Evolutionary conservation across 2,888 invertebrate genomes (phyloP), one percentile per base, ranked within the genome.

Genomic region (Enoplolaimus lenunculus): DNA sequence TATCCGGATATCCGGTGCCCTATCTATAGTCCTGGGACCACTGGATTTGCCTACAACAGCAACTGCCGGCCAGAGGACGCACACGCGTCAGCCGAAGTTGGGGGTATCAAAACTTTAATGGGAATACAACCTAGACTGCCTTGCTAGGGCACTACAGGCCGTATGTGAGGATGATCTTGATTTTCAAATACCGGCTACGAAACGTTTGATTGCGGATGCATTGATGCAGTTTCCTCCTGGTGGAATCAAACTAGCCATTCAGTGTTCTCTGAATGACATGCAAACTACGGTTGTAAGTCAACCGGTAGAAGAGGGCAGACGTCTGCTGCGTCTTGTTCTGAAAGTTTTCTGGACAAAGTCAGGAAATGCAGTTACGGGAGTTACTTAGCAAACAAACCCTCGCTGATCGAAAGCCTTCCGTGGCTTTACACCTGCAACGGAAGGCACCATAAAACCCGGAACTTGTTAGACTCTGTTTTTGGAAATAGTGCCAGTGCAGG

Each of bases 351-450:
- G 45, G 45, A 45, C 45, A 45, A 45, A 45, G 45, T 21, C 45
- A 45, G 45, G 45, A 45, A 21, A 45, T 45, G 45, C 62, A 62
- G 16, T 13, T 62, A 13, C 28, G 62, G 31, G 31, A 62, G 62
- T 62, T 26, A n/a, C 62, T 62, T 13, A 29, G 29, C 28, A 29
- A 62, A 62, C 29, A 62, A n/a, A 62, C 62, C 7, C 31, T 62
- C 13, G 31, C 29, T 26, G 62, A 62, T 62, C 28, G 62, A 7
- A 62, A 62, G 31, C 62, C 62, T 29, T 62, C 62, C 13, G 62
- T 31, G 16, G 62, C 62, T 31, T 31, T 31, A n/a, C 28, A 62
- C n/a, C 62, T 62, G 7, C 62, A 62, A 62, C 62, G 62, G 29
- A 29, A 29, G 31, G 62, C 62, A 31, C 62, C 62, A n/a, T 7